Conservation (phyloP, 2,888 invertebrate genomes). For the Druceiella hillmani region DNA sequence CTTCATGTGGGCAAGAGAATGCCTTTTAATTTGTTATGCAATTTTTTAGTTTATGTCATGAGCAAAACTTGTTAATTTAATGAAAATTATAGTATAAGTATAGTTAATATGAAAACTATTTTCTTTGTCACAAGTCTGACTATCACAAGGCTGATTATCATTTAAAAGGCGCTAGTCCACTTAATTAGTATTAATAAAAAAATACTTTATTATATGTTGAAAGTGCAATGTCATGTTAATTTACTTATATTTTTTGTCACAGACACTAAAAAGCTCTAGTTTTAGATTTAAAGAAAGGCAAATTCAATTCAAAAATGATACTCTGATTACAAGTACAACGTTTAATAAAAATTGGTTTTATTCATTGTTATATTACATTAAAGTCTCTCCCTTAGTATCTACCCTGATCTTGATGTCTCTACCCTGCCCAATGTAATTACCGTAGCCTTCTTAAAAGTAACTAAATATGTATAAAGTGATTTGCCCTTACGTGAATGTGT, state of each 20-base stretch:
- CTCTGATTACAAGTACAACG: slow-evolving; percentile 14
- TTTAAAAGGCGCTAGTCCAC: slow-evolving; percentile 12
- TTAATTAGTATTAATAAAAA: slow-evolving; percentile 12
- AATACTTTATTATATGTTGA: slow-evolving; percentile 12
- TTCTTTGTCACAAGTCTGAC: slow-evolving; percentile 10
- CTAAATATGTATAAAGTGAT: slow-evolving; percentile 19
- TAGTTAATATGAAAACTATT: slow-evolving; percentile 12
- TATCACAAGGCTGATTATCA: too few relatives aligned
- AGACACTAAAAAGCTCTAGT: slow-evolving; percentile 8
- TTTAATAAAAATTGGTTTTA: slow-evolving; percentile 19
- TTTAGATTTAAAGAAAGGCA: slow-evolving; percentile 7
- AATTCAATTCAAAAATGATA: slow-evolving; percentile 17
- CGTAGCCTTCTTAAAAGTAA: slow-evolving; percentile 22
- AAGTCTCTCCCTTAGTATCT: slow-evolving; percentile 19
- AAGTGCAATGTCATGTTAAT: slow-evolving; percentile 8
- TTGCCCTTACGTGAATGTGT: slow-evolving; percentile 15
- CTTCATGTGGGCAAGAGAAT: too few relatives aligned
- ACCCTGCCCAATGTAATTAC: slow-evolving; percentile 22
- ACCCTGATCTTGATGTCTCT: slow-evolving; percentile 21
- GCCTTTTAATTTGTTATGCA: too few relatives aligned
- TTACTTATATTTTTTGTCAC: slow-evolving; percentile 8
- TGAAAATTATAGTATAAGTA: too few relatives aligned
- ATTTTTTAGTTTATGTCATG: too few relatives aligned
- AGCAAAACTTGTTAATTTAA: too few relatives aligned
- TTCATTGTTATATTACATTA: slow-evolving; percentile 12